phyloP scores from a whole-genome alignment of 2,797 vertebrate genomes.

The Chiloscyllium punctatum region DNA sequence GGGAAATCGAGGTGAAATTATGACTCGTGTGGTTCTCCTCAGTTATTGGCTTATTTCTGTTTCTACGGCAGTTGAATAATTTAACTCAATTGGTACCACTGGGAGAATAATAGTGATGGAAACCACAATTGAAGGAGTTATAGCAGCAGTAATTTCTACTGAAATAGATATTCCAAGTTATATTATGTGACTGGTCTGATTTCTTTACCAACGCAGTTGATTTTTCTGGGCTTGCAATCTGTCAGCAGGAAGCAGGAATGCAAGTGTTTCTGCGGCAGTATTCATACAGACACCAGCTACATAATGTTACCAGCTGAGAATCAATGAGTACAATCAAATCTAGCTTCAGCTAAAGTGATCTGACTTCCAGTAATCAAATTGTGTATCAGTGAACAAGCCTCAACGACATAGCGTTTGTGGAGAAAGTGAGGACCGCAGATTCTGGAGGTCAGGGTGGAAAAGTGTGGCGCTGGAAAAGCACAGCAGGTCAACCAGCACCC shows the following conservation, averaged over 20 bases:
- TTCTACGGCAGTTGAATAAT: background rate
- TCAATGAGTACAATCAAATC: background rate
- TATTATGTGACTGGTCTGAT: background rate
- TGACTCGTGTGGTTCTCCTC: background rate
- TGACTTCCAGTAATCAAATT: background rate
- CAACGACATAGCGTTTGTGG: too few species aligned
- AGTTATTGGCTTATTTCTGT: background rate
- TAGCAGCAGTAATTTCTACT: background rate
- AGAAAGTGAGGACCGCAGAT: too few species aligned
- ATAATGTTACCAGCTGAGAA: background rate
- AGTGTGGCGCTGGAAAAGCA: too few species aligned
- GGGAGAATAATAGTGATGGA: background rate
- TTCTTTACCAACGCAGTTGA: background rate
- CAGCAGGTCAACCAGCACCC: too few species aligned
- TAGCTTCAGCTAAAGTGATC: background rate
- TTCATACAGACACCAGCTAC: background rate
- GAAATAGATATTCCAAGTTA: background rate
- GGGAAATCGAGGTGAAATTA: background rate
- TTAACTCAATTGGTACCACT: background rate
- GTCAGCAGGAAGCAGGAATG: background rate
- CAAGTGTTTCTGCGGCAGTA: background rate
- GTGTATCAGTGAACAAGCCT: background rate
- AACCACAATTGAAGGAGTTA: background rate
- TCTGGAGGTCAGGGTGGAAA: too few species aligned
- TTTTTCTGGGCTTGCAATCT: background rate